These are phyloP conservation scores for Punctoribates punctum DNA, from an alignment of 2,888 invertebrate species.

Conservation along the genomic window DNA sequence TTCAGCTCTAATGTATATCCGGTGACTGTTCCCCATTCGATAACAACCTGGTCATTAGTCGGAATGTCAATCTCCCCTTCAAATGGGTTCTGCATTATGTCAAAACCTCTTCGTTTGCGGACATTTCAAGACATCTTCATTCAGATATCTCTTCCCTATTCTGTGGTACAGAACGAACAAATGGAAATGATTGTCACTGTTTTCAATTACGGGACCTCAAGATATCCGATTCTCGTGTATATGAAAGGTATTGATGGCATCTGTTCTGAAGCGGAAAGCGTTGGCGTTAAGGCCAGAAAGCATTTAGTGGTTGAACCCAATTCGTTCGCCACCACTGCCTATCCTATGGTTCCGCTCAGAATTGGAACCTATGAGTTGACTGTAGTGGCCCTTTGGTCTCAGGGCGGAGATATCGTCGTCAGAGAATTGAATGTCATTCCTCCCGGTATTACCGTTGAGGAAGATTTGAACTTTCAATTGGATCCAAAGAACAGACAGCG, in stretches of 20 bases:
- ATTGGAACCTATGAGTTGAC: slow-evolving; percentile 45
- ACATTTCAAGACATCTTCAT: slow-evolving; percentile 48
- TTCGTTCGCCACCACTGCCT: slow-evolving; percentile 44
- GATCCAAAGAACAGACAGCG: slow-evolving; percentile 48
- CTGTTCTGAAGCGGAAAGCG: slow-evolving; percentile 47
- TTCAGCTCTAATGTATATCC: slow-evolving; percentile 33
- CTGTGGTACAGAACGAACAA: slow-evolving; percentile 49
- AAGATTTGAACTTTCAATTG: slow-evolving; percentile 45
- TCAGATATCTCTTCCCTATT: slow-evolving; percentile 48
- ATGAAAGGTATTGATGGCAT: slow-evolving; percentile 48
- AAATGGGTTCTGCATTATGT: slow-evolving; percentile 47
- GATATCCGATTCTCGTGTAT: slow-evolving; percentile 45
- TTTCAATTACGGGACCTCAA: slow-evolving; percentile 47
- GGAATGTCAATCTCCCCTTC: slow-evolving; percentile 46
- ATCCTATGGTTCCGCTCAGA: slow-evolving; percentile 48
- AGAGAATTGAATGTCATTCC: slow-evolving; percentile 46
- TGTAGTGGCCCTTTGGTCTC: slow-evolving; percentile 45
- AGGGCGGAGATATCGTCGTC: slow-evolving; percentile 46
- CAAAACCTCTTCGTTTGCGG: slow-evolving; percentile 44
- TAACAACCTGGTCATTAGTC: slow-evolving; percentile 48
- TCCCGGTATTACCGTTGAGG: slow-evolving; percentile 42
- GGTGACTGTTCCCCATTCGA: slow-evolving; percentile 48
- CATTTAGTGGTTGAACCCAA: slow-evolving; percentile 42
- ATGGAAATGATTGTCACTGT: slow-evolving; percentile 48
- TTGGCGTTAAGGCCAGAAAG: slow-evolving; percentile 45